Conservation (phyloP, 2,113 vertebrate species). For the Apaloderma vittatum region DNA sequence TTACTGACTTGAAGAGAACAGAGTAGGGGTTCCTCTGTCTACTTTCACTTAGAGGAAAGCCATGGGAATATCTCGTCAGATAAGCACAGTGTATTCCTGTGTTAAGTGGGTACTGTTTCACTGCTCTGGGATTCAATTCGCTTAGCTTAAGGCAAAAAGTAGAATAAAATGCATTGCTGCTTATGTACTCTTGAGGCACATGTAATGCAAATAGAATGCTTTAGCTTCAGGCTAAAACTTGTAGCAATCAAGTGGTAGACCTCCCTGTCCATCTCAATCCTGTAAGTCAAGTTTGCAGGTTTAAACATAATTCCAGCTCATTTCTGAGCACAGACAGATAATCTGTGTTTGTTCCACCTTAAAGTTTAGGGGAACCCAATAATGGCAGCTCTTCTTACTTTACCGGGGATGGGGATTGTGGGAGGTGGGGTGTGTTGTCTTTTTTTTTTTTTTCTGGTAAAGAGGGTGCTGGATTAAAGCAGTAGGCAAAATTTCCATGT, state of each 20-base stretch:
- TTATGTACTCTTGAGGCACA: neutral
- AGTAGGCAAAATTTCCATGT: neutral
- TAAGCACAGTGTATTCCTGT: slow-evolving; percentile 16
- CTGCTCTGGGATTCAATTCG: slow-evolving; percentile 26
- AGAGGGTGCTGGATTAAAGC: neutral
- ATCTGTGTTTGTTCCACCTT: neutral
- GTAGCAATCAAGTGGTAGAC: slow-evolving; percentile 26
- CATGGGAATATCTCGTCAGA: neutral
- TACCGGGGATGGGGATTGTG: neutral
- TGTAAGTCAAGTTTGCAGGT: neutral
- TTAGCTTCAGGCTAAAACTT: slow-evolving; percentile 56
- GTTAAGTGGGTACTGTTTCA: slow-evolving; percentile 31
- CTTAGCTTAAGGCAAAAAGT: slow-evolving; percentile 43
- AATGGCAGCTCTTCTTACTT: neutral
- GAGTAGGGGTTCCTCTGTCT: neutral
- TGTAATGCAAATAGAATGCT: slow-evolving; percentile 63
- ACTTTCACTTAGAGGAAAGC: neutral
- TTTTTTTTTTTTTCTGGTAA: neutral
- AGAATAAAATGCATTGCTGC: slow-evolving; percentile 31
- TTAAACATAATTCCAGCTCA: neutral
- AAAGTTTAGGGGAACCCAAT: neutral
- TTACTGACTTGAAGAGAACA: neutral
- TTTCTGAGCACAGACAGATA: neutral
- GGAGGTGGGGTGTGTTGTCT: no score
- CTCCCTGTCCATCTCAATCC: slow-evolving; percentile 30